Conservation (phyloP, 2,113 vertebrate species). For the Halichoeres trimaculatus region DNA sequence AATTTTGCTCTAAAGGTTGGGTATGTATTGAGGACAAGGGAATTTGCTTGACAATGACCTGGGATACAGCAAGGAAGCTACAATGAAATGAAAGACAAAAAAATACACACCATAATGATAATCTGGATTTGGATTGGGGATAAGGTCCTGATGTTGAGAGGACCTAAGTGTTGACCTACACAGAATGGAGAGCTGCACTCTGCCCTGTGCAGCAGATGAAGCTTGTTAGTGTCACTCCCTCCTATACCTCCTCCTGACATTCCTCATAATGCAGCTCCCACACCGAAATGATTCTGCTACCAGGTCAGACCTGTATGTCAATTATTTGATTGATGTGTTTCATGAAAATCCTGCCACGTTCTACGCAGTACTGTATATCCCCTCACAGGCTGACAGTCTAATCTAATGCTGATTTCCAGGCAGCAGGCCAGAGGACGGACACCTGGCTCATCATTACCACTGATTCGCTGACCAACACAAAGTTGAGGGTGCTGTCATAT, state of each 20-base stretch:
- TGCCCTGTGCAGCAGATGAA: background rate
- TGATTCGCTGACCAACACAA: conserved; percentile 62
- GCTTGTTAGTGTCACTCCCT: conserved; percentile 11
- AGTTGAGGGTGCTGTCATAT: conserved; percentile 29
- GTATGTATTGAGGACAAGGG: too few relatives aligned
- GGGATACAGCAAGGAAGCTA: too few relatives aligned
- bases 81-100: background rate
- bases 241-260: conserved; percentile 42
- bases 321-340: conserved; percentile 58
- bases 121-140: background rate
- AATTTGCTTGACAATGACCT: too few relatives aligned
- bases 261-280: conserved; percentile 51
- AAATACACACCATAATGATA: background rate
- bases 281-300: conserved; percentile 37
- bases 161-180: background rate
- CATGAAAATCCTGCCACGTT: conserved; percentile 49
- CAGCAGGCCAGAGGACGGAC: conserved; percentile 58
- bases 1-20: too few relatives aligned
- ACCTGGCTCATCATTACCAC: conserved; percentile 64
- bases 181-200: conserved; percentile 4
- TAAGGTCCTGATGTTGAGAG: background rate
- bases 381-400: conserved; percentile 19
- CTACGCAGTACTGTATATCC: background rate
- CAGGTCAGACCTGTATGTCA: conserved; percentile 18
- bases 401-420: conserved; percentile 67